Percentiles rank a stretch among this genome's conserved stretches.
Conservation (phyloP, 2,888 invertebrate species). For the Cecidostiba fungosa region DNA sequence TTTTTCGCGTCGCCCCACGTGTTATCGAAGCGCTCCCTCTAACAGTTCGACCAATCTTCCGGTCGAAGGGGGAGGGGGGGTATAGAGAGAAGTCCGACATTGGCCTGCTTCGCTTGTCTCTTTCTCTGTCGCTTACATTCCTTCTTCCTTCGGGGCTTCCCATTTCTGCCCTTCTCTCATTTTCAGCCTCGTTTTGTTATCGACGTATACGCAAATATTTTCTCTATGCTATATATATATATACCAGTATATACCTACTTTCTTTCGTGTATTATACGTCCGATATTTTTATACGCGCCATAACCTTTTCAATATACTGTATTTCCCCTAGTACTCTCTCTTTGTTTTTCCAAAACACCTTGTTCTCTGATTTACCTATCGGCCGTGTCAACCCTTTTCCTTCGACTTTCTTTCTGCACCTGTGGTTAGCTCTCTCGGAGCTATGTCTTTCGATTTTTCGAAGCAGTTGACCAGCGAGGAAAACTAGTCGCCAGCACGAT, state of each 20-base stretch:
- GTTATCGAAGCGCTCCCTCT: constrained; percentile 43
- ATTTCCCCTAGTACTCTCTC: background rate
- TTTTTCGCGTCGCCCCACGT: constrained; percentile 44
- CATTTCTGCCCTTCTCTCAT: background rate
- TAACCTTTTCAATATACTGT: background rate
- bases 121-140: background rate
- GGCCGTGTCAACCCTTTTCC: background rate
- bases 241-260: too few species aligned
- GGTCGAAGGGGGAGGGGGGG: background rate
- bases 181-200: background rate
- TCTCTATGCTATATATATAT: too few species aligned
- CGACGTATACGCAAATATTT: background rate
- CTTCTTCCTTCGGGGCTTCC: background rate
- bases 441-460: background rate
- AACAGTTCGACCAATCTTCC: constrained; percentile 31
- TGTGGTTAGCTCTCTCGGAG: background rate
- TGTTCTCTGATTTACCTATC: background rate
- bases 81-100: background rate
- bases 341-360: background rate
- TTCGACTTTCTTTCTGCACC: background rate
- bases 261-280: background rate
- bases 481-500: background rate
- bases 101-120: constrained; percentile 1
- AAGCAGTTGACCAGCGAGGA: background rate
- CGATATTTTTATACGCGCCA: background rate